These are phyloP conservation scores for Ectropis grisescens DNA, from an alignment of 1,140 invertebrate species.

Conservation along the genomic window DNA sequence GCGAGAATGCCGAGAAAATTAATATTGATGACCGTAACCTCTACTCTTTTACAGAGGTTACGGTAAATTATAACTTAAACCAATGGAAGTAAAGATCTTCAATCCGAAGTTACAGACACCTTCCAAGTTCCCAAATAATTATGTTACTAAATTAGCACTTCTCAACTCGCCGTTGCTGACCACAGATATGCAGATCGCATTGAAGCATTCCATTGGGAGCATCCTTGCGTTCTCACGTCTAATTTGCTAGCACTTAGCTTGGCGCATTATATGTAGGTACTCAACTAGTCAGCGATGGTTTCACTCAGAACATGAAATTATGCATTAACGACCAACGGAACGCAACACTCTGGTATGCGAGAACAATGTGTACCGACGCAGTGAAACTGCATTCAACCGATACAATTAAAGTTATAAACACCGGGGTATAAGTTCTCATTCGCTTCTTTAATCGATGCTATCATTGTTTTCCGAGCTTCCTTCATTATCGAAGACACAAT, in stretches of 20 bases:
- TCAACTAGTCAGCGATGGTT: conserved; percentile 29
- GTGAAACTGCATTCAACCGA: conserved; percentile 49
- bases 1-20: conserved; percentile 7
- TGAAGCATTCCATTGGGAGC: conserved; percentile 30
- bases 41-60: too few species aligned
- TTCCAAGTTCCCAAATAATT: too few species aligned
- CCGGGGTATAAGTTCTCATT: conserved; percentile 41
- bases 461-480: conserved; percentile 49
- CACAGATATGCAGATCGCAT: conserved; percentile 27
- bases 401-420: conserved; percentile 56
- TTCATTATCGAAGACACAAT: conserved; percentile 33
- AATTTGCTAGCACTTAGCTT: conserved; percentile 13
- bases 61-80: too few species aligned
- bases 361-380: conserved; percentile 33
- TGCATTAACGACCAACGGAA: conserved; percentile 36
- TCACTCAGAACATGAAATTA: conserved; percentile 49
- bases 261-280: conserved; percentile 4
- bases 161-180: too few species aligned
- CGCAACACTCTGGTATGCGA: conserved; percentile 27
- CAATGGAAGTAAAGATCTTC: too few species aligned
- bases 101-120: too few species aligned
- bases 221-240: conserved; percentile 33
- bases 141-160: too few species aligned
- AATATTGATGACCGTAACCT: too few species aligned
- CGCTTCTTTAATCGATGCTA: conserved; percentile 39